A percentile compares a stretch with the other conserved stretches of the same genome.
phyloP scores from a whole-genome alignment of 2,888 invertebrate genomes.

The Tetragnatha montana region DNA sequence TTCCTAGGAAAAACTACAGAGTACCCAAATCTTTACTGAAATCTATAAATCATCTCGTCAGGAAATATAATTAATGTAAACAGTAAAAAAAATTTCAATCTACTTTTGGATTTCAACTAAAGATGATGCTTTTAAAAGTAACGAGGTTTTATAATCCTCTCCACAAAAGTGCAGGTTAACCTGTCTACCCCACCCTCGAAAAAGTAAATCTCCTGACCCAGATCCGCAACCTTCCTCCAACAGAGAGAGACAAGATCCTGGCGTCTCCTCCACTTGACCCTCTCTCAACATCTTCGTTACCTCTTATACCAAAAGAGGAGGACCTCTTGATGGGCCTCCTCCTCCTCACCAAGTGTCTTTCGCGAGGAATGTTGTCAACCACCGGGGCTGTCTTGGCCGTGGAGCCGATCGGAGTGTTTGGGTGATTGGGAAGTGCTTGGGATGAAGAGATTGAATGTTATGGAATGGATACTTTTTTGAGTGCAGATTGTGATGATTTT shows the following conservation, averaged over 20 bases:
- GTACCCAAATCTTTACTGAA: too few relatives aligned
- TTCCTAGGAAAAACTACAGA: too few relatives aligned
- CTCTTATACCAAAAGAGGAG: conserved; percentile 14
- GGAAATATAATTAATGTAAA: too few relatives aligned
- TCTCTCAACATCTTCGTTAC: not conserved
- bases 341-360: conserved; percentile 16
- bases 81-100: too few relatives aligned
- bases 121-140: too few relatives aligned
- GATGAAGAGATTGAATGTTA: not conserved
- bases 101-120: too few relatives aligned
- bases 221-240: not conserved
- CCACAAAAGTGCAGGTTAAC: too few relatives aligned
- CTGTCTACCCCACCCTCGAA: not conserved
- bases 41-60: too few relatives aligned
- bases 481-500: not conserved
- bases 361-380: not conserved
- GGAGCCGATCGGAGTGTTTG: not conserved
- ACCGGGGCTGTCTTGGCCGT: not conserved
- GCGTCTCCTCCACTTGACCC: conserved; percentile 37
- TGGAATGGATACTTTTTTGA: not conserved
- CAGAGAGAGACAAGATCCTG: not conserved
- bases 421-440: not conserved
- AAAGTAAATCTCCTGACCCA: not conserved
- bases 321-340: not conserved
- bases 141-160: too few relatives aligned